Conservation (phyloP, 2,888 invertebrate species). For the Lobophora halterata region DNA sequence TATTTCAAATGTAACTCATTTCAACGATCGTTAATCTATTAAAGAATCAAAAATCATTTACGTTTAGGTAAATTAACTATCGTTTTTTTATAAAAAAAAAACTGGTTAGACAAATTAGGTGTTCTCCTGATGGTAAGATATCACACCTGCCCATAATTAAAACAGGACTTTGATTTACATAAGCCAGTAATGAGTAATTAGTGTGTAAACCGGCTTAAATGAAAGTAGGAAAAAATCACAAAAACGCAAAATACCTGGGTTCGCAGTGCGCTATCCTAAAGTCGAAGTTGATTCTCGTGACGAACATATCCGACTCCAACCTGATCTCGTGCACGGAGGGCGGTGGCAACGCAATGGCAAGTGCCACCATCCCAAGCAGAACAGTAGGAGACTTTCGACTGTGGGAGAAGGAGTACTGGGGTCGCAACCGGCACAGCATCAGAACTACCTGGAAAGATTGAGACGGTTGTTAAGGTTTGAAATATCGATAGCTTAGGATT, state of each 20-base stretch:
- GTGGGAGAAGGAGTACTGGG: constrained; percentile 96
- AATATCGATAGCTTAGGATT: neutral
- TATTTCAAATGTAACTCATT: constrained; percentile 2
- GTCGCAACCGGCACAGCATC: constrained; percentile 93
- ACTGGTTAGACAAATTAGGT: too few relatives aligned
- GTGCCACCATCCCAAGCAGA: constrained; percentile 94
- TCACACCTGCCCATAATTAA: too few relatives aligned
- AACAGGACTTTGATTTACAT: too few relatives aligned
- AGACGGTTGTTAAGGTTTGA: constrained; percentile 22
- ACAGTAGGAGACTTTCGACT: constrained; percentile 93
- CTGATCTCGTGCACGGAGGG: constrained; percentile 98
- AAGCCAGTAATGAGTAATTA: neutral
- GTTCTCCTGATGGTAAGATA: too few relatives aligned
- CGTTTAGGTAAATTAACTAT: too few relatives aligned
- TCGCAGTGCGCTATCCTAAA: constrained; percentile 98
- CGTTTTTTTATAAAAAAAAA: too few relatives aligned
- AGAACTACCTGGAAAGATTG: constrained; percentile 90
- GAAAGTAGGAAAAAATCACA: neutral
- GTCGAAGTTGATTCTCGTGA: constrained; percentile 96
- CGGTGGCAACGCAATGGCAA: constrained; percentile 97
- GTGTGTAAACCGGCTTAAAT: neutral
- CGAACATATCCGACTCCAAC: constrained; percentile 97
- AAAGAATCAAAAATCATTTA: too few relatives aligned
- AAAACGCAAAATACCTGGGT: constrained; percentile 86
- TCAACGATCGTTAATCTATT: too few relatives aligned